Evolutionary conservation across 2,113 vertebrate species (phyloP), one percentile per base, ranked within the genome.

Genomic region (Coreoperca whiteheadi): DNA sequence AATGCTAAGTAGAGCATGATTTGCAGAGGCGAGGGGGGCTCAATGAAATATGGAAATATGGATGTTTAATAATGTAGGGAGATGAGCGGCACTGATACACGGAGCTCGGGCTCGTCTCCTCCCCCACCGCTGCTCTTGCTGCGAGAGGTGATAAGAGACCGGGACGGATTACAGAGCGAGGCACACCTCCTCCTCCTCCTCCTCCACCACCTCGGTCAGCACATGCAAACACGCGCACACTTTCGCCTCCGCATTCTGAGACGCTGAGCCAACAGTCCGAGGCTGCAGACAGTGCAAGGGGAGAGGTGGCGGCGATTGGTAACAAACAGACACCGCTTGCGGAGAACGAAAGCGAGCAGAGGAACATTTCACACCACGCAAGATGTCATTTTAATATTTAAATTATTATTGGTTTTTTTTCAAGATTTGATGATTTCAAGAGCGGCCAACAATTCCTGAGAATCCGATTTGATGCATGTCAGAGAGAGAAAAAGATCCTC

Each of bases 41-140:
- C 82, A 87, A 92, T 92, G 79, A 91, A 92, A 90, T 87, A 90
- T 90, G 87, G 86, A 91, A 92, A 91, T 91, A 78, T 78, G 83
- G 75, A 85, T 86, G 82, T 91, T 93, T 92, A 93, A 94, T 91
- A 90, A 91, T 89, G 86, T 83, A 83, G 68, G 70, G 48, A 90
- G 83, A 94, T 86, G 85, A 87, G 88, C 37, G 30, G 32, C 28
- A 66, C 81, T 60, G 89, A 91, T 92, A 90, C 77, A 16, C 25
- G 1, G 56, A 25, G 79, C 74, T 77, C n/a, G 28, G 28, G 65
- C 79, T 76, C 51, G n/a, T 74, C 85, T 71, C 65, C 74, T 71
- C 79, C 86, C 61, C 81, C 59, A 23, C 71, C 11, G 71, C 77
- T 68, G 75, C 75, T 73, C 88, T 74, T 82, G 28, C 84, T 87